Percentiles rank a stretch among this genome's conserved stretches.
Evolutionary conservation across 2,888 invertebrate genomes (phyloP).

Genomic region (Molanna angustata): DNA sequence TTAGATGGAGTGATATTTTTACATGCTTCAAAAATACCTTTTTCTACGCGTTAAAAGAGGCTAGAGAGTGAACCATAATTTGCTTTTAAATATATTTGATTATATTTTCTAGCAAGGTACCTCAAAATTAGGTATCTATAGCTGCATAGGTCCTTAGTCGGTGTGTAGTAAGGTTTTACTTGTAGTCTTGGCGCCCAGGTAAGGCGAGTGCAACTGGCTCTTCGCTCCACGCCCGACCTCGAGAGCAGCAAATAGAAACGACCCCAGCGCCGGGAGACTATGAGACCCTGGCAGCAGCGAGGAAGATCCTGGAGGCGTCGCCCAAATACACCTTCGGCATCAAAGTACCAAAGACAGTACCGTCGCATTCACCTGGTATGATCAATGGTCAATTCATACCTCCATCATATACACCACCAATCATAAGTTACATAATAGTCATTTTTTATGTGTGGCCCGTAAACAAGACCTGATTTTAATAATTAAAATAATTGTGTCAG

Average conservation of each 20-base stretch:
- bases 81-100: too few species aligned
- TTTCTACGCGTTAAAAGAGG: too few species aligned
- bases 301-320: constrained; percentile 52
- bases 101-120: too few species aligned
- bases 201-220: constrained; percentile 74
- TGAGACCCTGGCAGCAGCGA: constrained; percentile 69
- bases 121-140: too few species aligned
- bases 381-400: too few species aligned
- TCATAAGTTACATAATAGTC: background rate
- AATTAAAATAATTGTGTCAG: background rate
- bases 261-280: constrained; percentile 92
- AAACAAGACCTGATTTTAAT: background rate
- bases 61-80: too few species aligned
- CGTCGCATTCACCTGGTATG: constrained; percentile 57
- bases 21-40: too few species aligned
- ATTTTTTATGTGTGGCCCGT: too few species aligned
- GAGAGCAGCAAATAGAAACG: constrained; percentile 60
- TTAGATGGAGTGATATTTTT: too few species aligned
- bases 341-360: constrained; percentile 45
- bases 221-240: constrained; percentile 77
- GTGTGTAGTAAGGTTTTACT: constrained; percentile 13
- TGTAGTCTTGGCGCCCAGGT: constrained; percentile 42
- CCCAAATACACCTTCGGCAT: constrained; percentile 64
- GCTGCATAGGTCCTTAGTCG: too few species aligned
- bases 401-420: too few species aligned